Evolutionary conservation across 2,113 vertebrate genomes (phyloP), one percentile per base, ranked within the genome.

Genomic region (Callipepla californica): DNA sequence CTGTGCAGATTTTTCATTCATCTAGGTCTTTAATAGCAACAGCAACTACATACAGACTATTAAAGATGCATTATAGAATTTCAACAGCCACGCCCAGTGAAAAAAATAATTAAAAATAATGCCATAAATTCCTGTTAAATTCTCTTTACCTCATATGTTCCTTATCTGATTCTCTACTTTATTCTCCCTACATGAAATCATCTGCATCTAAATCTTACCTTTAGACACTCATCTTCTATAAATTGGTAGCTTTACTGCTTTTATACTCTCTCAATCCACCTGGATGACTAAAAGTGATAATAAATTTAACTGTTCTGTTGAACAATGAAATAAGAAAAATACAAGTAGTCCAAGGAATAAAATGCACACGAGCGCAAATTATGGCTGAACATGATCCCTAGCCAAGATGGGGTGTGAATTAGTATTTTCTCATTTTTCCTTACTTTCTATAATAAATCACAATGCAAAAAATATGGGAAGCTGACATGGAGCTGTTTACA

Each of bases 121-220:
- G 34, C 32, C 68, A 85, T 88, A 70, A 85, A 93, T 93, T 77
- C 59, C n/a, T 85, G 68, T 68, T 67, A 42, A 70, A 74, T 93
- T 85, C 47, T 13, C 20, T 88, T 85, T 91, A 63, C 42, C 87
- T 94, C 67, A 70, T 93, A 18, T 80, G 80, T 87, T 83, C 51
- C 73, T 95, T 96, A 91, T 96, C 94, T 96, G 87, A 93, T 91
- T 85, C 3, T 90, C 32, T 75, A 22, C 28, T 77, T 85, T 78
- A 65, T 85, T 42, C n/a, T 95, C 82, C 59, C 65, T 77, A 32
- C 13, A 44, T 94, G 87, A 94, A 74, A 59, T 94, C 85, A 95
- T 96, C 55, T 90, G 34, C 85, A 67, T 85, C 59, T 95, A 69
- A 77, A 50, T 38, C 34, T 77, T 88, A 80, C 65, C 63, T 86